Base-by-base conservation (phyloP, 2,888 invertebrate species). In the Drosophila quinaria region DNA sequence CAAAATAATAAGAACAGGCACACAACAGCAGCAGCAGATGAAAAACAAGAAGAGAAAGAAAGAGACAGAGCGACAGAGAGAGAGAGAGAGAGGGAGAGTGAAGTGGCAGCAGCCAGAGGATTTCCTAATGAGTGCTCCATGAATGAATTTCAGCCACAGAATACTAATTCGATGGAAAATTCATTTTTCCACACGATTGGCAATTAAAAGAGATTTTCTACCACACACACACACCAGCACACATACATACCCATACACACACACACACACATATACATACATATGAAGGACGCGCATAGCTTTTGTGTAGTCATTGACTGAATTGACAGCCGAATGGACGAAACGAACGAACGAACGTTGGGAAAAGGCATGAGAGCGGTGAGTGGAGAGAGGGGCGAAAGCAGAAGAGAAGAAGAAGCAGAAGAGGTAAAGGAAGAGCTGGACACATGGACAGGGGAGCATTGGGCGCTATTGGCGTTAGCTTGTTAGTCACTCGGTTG, bases 111-210 rank as follows among this genome's bases (percentile, higher is more conserved):
- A 52, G 52, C 51, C 73, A 76, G 84, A 84, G 90, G 77, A 89
- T 87, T 86, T 90, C 80, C 90, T 92, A 91, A 91, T 91, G 88
- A 90, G 90, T 91, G 89, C 91, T 90, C 90, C 91, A 90, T 91
- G 91, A 91, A 91, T 91, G 91, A 91, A 90, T 90, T 91, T 91
- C 90, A 85, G 80, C 89, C 87, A 90, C 90, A 86, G 92, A 92
- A 92, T 92, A 91, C 91, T 92, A 92, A 92, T 92, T 90, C 87
- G 90, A 90, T 92, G 92, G 91, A 92, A 91, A 91, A 91, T 92
- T 91, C 90, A 90, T 90, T 91, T 92, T 92, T 91, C 91, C 92
- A 91, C 91, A 90, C 90, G 91, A 91, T 91, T 92, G 91, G 89
- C 89, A 91, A 92, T 89, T 91, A 90, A 91, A 91, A 90, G 88